Evolutionary conservation across 1,140 invertebrate genomes (phyloP).

Genomic region (Triops longicaudatus): DNA sequence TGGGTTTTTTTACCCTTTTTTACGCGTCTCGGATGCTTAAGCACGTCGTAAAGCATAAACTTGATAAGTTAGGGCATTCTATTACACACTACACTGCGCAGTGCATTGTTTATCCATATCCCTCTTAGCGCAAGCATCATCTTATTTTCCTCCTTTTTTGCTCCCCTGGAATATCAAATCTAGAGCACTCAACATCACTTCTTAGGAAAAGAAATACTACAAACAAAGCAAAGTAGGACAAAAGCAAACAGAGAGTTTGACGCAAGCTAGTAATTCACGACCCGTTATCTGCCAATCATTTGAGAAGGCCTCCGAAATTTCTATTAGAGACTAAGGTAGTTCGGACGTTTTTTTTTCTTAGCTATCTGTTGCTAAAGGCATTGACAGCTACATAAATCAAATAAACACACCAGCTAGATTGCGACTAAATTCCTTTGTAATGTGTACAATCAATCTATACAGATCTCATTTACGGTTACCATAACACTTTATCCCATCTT

Average conservation of each 20-base stretch:
- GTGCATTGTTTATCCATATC: not conserved
- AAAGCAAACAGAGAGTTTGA: no score
- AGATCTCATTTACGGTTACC: not conserved
- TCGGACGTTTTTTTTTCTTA: no score
- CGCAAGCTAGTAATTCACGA: no score
- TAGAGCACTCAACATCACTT: no score
- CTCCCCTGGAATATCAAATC: no score
- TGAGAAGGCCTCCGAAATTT: no score
- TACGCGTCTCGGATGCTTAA: slow-evolving; percentile 1
- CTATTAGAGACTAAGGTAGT: no score
- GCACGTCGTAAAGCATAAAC: not conserved
- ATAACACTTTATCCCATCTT: not conserved
- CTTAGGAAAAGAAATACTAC: no score
- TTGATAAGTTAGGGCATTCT: not conserved
- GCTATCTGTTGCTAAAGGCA: no score
- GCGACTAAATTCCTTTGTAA: slow-evolving; percentile 9
- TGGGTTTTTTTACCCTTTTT: not conserved
- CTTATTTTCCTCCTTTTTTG: not conserved
- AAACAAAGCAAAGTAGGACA: no score
- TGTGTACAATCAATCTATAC: slow-evolving; percentile 8
- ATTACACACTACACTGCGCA: not conserved
- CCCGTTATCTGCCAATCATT: no score
- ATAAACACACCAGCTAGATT: not conserved
- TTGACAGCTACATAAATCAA: no score
- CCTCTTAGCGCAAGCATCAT: not conserved